Base-by-base conservation (phyloP, 1,140 invertebrate genomes). In the Papilio polytes region DNA sequence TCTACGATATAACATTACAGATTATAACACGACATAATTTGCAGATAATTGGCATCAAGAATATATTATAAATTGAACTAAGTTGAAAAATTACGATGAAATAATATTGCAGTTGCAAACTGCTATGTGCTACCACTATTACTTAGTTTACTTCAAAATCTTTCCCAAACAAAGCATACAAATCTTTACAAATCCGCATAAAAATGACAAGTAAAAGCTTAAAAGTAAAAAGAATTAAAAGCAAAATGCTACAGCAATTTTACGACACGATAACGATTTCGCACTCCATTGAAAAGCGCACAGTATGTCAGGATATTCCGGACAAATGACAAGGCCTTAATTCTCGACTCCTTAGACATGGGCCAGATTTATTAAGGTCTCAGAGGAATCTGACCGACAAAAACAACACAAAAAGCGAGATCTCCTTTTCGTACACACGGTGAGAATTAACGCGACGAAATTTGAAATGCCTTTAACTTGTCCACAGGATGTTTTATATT, bases 281-380 rank as follows among this genome's bases (percentile, higher is more conserved):
- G 85, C 85, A 83, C 81, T 79, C 82, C 82, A 73, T 78, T 78
- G 36, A 63, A 78, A 56, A 80, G 84, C 81, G 81, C 82, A 82
- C 82, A 82, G 76, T 85, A 84, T 74, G 84, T 88, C 84, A 85
- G 84, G 85, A 82, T 91, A 86, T 83, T 74, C 80, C 80, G 79
- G 87, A 87, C 90, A 88, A 91, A 92, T 90, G 87, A 87, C 82
- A 79, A 80, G 85, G 83, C 82, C 85, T 85, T 86, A 86, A 88
- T 90, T 88, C 86, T 86, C 83, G 79, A 82, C 80, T 89, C 83
- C 86, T 86, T 88, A 87, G 86, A 78, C 85, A 76, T 80, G 80
- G 81, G 84, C 87, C 86, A 89, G 91, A 92, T 92, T 92, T 92
- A 92, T 92, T 88, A 84, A 84, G 89, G 91, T 89, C 84, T 82